Base-by-base conservation (phyloP, 2,888 invertebrate genomes). In the Spodoptera littoralis region DNA sequence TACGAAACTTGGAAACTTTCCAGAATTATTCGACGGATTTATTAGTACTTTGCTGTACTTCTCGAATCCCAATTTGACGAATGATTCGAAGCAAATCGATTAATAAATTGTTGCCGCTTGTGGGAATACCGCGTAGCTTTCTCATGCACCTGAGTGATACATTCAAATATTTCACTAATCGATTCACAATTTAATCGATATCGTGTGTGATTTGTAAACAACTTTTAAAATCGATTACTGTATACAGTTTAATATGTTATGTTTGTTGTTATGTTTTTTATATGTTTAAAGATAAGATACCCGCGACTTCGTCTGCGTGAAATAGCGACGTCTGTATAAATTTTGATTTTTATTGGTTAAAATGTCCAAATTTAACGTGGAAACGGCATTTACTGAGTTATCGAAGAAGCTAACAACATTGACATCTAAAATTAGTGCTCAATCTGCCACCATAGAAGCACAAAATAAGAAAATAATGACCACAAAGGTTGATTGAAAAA, bases 1-100 rank as follows among this genome's bases (percentile, higher is more conserved):
- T 83, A 83, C 80, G 74, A 68, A 78, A 77, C 80, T 87, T 88
- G 85, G 87, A 84, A 75, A 76, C 70, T 68, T 83, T 84, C 87
- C 87, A 88, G 81, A 79, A 78, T 45, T 13, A 60, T 53, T 51
- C 54, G 50, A 52, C 57, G 48, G 57, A 58, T 53, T 66, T 65
- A 43, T 64, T 48, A 2, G 47, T 52, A 77, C 71, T 79, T 71
- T 71, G 68, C 65, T 62, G 70, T 69, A 70, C 41, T 73, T 57
- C 70, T 74, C 65, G 61, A 70, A 53, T 64, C 58, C 46, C 51
- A 61, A 67, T 65, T 57, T 57, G 48, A 70, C 42, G 60, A 78
- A 75, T 66, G 51, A 59, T 68, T 72, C 55, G 64, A 59, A 60
- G 51, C 65, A 59, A 68, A 68, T 76, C 69, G 76, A 76, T 79